Conservation (phyloP, 2,113 vertebrate species). For the Circaetus cinerascens region DNA sequence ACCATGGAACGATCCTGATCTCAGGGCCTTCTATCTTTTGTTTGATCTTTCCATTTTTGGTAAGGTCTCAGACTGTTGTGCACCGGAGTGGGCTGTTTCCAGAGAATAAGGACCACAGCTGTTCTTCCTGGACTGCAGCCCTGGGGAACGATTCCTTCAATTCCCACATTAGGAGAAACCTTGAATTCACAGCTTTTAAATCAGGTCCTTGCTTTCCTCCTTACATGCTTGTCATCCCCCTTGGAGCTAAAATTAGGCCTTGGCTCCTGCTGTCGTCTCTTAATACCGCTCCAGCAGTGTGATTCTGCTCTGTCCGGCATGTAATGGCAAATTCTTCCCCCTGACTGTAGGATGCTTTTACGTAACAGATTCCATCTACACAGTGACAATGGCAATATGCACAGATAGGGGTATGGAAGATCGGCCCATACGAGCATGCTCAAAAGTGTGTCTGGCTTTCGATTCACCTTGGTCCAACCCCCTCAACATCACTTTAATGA, state of each 20-base stretch:
- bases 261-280: not conserved
- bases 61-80: not conserved
- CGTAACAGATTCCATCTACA: rapidly evolving
- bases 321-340: not conserved
- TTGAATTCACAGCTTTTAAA: not conserved
- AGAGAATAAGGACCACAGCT: not conserved
- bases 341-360: not conserved
- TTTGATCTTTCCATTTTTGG: not conserved
- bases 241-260: not conserved
- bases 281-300: not conserved
- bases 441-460: not conserved
- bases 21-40: not conserved
- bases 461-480: not conserved
- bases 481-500: not conserved
- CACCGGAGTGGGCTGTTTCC: not conserved
- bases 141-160: not conserved
- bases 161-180: not conserved
- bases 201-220: not conserved
- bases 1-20: not conserved
- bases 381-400: rapidly evolving
- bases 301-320: not conserved
- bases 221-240: not conserved
- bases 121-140: not conserved
- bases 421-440: rapidly evolving
- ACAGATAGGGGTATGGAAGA: rapidly evolving